Conservation (phyloP, 2,888 invertebrate genomes). For the Clusia tigrina region DNA sequence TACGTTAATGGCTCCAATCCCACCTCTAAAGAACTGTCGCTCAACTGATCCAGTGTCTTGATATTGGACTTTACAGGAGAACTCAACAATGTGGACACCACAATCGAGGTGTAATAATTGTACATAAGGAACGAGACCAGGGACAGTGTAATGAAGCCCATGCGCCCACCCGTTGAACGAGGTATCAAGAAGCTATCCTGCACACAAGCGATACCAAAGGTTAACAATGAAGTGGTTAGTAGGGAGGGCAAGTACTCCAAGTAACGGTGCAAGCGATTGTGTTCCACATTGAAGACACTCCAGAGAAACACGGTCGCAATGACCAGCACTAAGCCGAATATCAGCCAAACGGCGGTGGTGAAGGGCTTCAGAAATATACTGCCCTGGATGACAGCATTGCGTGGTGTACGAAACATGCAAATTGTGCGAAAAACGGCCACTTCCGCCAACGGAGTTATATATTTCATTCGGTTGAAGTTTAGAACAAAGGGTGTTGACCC, state of each 20-base stretch:
- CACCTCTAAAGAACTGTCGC: conserved; percentile 67
- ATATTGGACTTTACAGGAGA: conserved; percentile 67
- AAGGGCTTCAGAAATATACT: conserved; percentile 71
- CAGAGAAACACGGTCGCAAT: conserved; percentile 57
- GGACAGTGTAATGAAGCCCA: conserved; percentile 50
- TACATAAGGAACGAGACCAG: conserved; percentile 66
- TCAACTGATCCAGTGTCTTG: conserved; percentile 66
- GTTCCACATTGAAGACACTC: conserved; percentile 54
- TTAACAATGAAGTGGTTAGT: conserved; percentile 55
- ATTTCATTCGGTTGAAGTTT: conserved; percentile 39
- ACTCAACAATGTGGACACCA: conserved; percentile 71
- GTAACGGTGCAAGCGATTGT: conserved; percentile 26
- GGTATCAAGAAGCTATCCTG: conserved; percentile 65
- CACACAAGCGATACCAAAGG: conserved; percentile 66
- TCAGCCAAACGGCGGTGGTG: conserved; percentile 67
- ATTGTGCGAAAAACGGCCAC: conserved; percentile 57
- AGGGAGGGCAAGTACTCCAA: conserved; percentile 51
- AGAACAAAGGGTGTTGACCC: conserved; percentile 43
- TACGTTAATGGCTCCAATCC: conserved; percentile 66
- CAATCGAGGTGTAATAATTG: conserved; percentile 71
- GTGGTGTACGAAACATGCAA: conserved; percentile 70
- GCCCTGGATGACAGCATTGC: conserved; percentile 67
- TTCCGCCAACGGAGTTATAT: conserved; percentile 41
- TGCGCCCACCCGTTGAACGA: conserved; percentile 63
- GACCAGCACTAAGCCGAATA: conserved; percentile 60